Base-by-base conservation (phyloP, 1,140 invertebrate species). In the Dreissena rostriformis region DNA sequence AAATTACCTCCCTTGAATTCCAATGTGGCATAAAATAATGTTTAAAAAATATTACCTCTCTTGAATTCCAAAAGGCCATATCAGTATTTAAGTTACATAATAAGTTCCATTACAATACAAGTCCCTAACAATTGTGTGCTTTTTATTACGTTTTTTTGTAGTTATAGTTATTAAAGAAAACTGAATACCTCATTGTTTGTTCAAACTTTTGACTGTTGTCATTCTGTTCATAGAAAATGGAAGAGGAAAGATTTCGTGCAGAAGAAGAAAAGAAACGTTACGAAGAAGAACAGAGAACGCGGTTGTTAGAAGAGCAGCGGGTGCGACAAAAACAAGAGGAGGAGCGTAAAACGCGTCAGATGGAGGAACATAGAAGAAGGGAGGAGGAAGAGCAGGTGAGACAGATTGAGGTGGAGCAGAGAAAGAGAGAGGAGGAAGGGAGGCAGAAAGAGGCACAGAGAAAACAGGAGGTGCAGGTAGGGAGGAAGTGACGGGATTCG, bases 261-360 rank as follows among this genome's bases (percentile, higher is more conserved):
- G 77, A 86, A 65, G 88, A 90, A 51, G 79, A 77, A 29, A 81
- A 81, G 49, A 78, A 84, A 67, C 80, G 74, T 71, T 24, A 85
- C 24, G 83, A 86, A 74, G 84, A 89, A 71, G 78, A 87, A 51
- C 66, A 78, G 49, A 83, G 77, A 74, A 63, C 78, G 29, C n/a
- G 78, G 28, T 39, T 71, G 71, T 72, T 85, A 70, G 68, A 84
- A 63, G 29, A 83, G 28, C 75, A 77, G 76, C 80, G 70, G 82
- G 68, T 85, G 53, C 28, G 79, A 39, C 71, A 77, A 29, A 79
- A 75, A 63, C 68, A 82, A 29, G 82, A 87, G 53, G 83, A 88
- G 70, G 73, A 79, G 10, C 71, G 74, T 17, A 57, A 86, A 71
- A 70, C 70, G 52, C 61, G 75, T 76, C 68, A 74, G 49, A 81